These are phyloP conservation scores for Rhogogaster chlorosoma DNA, from an alignment of 2,888 invertebrate genomes.

Conservation along the genomic window DNA sequence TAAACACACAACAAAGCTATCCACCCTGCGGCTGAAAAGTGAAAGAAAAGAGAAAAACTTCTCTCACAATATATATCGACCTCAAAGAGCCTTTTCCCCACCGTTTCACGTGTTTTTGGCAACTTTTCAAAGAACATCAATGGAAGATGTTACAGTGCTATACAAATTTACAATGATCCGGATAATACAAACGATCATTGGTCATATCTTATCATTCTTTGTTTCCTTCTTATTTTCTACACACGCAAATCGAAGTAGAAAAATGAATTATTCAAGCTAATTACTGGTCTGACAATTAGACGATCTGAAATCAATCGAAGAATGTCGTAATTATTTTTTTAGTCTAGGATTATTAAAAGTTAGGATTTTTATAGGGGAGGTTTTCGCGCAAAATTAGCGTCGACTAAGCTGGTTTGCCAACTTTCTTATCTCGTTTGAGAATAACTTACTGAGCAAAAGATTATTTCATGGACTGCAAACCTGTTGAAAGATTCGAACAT, in stretches of 20 bases:
- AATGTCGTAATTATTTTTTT: neutral
- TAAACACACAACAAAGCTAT: slow-evolving; percentile 31
- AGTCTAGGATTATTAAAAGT: neutral
- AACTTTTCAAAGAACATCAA: slow-evolving; percentile 20
- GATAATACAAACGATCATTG: neutral
- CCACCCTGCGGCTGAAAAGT: neutral
- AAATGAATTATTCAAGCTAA: neutral
- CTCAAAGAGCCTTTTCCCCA: slow-evolving; percentile 14
- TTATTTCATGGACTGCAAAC: neutral
- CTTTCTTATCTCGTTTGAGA: neutral
- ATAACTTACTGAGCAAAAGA: neutral
- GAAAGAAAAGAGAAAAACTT: neutral
- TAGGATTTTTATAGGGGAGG: neutral
- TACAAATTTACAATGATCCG: neutral
- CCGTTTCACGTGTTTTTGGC: slow-evolving; percentile 20
- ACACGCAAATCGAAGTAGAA: neutral
- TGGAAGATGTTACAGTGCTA: neutral
- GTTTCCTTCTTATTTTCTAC: neutral
- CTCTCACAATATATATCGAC: slow-evolving; percentile 15
- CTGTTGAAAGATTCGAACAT: slow-evolving; percentile 26
- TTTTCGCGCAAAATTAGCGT: neutral
- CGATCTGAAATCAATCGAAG: neutral
- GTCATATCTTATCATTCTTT: neutral
- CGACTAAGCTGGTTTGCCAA: neutral
- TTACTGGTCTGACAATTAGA: no score